Base-by-base conservation (phyloP, 2,113 vertebrate species). In the Gadus macrocephalus region DNA sequence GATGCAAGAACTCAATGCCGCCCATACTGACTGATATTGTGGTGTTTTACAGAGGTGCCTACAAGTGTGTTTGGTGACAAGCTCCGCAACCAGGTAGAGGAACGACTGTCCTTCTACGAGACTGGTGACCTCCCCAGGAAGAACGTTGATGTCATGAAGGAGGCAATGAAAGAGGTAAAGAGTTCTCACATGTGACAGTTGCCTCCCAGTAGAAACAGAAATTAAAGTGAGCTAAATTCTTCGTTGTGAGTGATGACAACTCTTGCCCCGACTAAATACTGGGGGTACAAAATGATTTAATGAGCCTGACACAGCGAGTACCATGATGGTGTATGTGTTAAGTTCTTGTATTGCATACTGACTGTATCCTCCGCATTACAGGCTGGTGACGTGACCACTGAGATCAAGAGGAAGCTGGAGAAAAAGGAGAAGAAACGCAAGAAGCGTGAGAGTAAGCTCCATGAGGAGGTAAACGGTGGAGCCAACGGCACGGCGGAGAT, bases 211-310 rank as follows among this genome's bases (percentile, higher is more conserved):
- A 14, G 20, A 5, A 3, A 8, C 20, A 14, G 53, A 0, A 15
- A 55, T 11, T 7, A 15, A 4, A 15, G 53, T 53, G 53, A 15
- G 31, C 19, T 31, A 28, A n/a, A 61, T 3, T 28, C 15, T 64
- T 1, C 1, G 80, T 91, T 90, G 94, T 93, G 89, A 0, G 56
- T 95, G 96, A 98, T 98, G 96, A 94, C 65, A 27, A 0, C 0
- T 62, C 3, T 71, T 73, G 22, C 1, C 75, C 94, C 92, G 95
- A 97, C 89, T 82, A 14, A 5, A 17, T 2, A 0, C 0, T 81
- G 96, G 92, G 92, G 95, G 97, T 89, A 9, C 78, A 91, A 90
- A 90, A 94, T 98, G 96, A 96, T 98, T 98, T 98, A 98, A 98
- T 98, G 96, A 98, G 96, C 84, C 96, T 98, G 96, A 99, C 89